phyloP scores from a whole-genome alignment of 2,888 invertebrate genomes.

The Pterostichus niger region DNA sequence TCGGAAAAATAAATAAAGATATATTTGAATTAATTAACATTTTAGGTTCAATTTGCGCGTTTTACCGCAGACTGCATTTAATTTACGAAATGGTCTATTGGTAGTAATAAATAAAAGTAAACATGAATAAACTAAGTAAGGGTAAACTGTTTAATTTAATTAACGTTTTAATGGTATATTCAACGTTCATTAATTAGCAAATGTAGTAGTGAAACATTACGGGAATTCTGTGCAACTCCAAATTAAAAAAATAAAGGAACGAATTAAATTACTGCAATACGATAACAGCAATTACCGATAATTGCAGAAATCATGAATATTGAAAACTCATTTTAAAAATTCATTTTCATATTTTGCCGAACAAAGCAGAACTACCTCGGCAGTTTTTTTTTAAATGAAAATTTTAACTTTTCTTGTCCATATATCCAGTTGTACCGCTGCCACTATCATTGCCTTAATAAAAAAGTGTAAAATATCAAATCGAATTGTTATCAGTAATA shows the following conservation, averaged over 20 bases:
- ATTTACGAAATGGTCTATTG: conserved; percentile 37
- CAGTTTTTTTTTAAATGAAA: no score
- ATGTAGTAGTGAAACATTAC: conserved; percentile 32
- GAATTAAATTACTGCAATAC: conserved; percentile 32
- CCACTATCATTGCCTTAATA: no score
- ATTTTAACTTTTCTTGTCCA: no score
- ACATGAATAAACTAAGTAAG: conserved; percentile 42
- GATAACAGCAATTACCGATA: conserved; percentile 28
- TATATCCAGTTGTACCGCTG: no score
- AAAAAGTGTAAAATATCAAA: no score
- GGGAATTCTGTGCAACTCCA: not conserved
- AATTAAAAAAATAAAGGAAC: conserved; percentile 22
- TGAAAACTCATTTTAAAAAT: not conserved
- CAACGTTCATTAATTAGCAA: conserved; percentile 42
- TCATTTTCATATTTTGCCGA: no score
- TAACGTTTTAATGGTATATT: conserved; percentile 38
- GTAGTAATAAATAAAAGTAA: conserved; percentile 42
- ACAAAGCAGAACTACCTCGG: not conserved
- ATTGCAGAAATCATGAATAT: conserved; percentile 11
- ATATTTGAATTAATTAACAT: conserved; percentile 35
- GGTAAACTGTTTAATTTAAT: conserved; percentile 35
- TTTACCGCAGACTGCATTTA: conserved; percentile 26
- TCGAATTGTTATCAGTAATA: no score
- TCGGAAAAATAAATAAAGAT: conserved; percentile 35
- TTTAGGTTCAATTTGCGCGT: conserved; percentile 11